phyloP scores from a whole-genome alignment of 2,797 vertebrate genomes.

The Paratrypauchen microcephalus region DNA sequence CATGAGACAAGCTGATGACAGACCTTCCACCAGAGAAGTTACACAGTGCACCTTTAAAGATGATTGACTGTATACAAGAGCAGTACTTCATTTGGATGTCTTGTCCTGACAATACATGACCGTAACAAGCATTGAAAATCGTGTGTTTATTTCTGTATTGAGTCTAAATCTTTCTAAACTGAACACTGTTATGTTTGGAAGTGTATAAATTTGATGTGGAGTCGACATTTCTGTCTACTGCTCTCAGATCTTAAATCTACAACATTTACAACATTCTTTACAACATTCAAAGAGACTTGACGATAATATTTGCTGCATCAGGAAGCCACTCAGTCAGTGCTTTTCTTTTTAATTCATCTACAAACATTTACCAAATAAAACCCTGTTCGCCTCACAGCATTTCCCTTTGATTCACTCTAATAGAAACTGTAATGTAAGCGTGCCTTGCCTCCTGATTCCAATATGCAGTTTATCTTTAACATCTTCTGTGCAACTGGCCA shows the following conservation, averaged over 20 bases:
- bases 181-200: neutral
- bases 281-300: conserved; percentile 4
- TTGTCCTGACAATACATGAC: neutral
- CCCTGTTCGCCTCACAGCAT: conserved; percentile 1
- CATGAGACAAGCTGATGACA: too few relatives aligned
- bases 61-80: too few relatives aligned
- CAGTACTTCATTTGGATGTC: neutral
- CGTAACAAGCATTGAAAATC: neutral
- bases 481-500: conserved; percentile 24
- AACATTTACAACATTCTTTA: too few relatives aligned
- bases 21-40: too few relatives aligned
- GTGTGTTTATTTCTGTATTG: neutral
- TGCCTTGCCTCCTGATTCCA: conserved; percentile 1
- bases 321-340: conserved; percentile 17
- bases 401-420: conserved; percentile 30
- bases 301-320: conserved; percentile 13
- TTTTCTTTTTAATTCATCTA: conserved; percentile 32
- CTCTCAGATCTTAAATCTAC: neutral
- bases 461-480: conserved; percentile 29
- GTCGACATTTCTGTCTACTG: neutral
- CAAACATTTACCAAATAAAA: conserved; percentile 38
- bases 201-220: neutral
- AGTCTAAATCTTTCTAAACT: neutral
- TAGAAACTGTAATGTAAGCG: conserved; percentile 27
- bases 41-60: too few relatives aligned